Base-by-base conservation (phyloP, 2,888 invertebrate species). In the Amblyjoppa proteus region DNA sequence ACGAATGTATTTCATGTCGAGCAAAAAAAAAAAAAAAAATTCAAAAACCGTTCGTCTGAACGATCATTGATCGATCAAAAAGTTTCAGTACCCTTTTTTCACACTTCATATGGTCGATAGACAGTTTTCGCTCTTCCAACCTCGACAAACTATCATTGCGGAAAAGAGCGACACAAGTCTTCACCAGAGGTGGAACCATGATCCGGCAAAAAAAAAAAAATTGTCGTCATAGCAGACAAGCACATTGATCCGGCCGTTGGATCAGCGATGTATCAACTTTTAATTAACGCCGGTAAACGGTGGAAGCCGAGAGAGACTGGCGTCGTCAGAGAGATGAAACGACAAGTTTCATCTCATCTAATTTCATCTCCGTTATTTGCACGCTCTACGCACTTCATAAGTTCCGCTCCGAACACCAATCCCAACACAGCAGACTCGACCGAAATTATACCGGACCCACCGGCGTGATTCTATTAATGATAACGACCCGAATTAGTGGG, bases 401-500 rank as follows among this genome's bases (percentile, higher is more conserved):
- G 51, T 69, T 53, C 64, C 66, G 61, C 34, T 51, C 31, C 56
- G 16, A 64, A 69, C 49, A 61, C 51, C 53, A 53, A 34, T 13
- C 13, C 4, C 45, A 16, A 45, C 69, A 79, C 69, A 64, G 69
- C 51, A 74, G 73, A 64, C 58, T 20, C 51, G 41, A 16, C 25
- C 28, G 34, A 80, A 71, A 84, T 80, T 76, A 71, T 76, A 76
- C 68, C 79, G 64, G 34, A 41, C 70, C 71, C 28, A 66, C 58
- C 71, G 20, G 45, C 56, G 53, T 68, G 64, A 73, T 81, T 81
- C 81, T 66, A 84, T 81, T 81, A 73, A 76, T 80, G 83, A 84
- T 84, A 84, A 84, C 83, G 75, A 80, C 61, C 61, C 49, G 71
- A 84, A 75, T 80, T 76, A 84, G 53, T 74, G 69, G 75, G 53